These are phyloP conservation scores for Polyploca ridens DNA, from an alignment of 2,888 invertebrate genomes.

Conservation along the genomic window DNA sequence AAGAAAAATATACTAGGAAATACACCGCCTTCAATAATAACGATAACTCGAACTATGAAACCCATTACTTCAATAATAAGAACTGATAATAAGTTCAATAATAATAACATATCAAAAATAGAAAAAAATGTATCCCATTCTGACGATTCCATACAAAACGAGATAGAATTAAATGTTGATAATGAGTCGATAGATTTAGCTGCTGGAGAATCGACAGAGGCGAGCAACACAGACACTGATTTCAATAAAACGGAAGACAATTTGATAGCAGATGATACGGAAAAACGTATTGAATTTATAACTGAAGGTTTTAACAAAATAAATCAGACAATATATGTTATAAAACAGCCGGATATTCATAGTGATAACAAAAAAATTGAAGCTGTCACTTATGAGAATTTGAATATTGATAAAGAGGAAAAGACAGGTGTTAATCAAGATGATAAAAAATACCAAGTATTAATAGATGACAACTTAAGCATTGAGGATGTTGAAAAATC, in stretches of 20 bases:
- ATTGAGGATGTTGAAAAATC: background rate
- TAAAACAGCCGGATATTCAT: background rate
- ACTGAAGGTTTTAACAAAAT: background rate
- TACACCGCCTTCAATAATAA: slow-evolving; percentile 13
- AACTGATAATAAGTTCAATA: slow-evolving; percentile 15
- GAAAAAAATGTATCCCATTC: background rate
- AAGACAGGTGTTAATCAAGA: background rate
- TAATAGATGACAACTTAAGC: background rate
- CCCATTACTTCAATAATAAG: slow-evolving; percentile 13
- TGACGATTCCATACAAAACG: background rate
- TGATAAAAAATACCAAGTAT: too few species aligned
- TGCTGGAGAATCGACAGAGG: background rate
- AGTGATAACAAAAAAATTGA: background rate
- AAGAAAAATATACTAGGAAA: slow-evolving; percentile 48
- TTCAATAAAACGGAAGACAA: background rate
- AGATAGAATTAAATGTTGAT: background rate
- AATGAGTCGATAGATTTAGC: background rate
- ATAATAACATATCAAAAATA: slow-evolving; percentile 13
- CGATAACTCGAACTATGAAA: slow-evolving; percentile 16
- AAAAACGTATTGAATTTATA: background rate
- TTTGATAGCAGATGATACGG: background rate
- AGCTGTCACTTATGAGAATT: background rate
- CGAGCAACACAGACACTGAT: background rate
- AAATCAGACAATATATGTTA: background rate
- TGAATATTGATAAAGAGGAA: background rate